Evolutionary conservation across 2,113 vertebrate species (phyloP), one percentile per base, ranked within the genome.

Genomic region (Corapipo altera): DNA sequence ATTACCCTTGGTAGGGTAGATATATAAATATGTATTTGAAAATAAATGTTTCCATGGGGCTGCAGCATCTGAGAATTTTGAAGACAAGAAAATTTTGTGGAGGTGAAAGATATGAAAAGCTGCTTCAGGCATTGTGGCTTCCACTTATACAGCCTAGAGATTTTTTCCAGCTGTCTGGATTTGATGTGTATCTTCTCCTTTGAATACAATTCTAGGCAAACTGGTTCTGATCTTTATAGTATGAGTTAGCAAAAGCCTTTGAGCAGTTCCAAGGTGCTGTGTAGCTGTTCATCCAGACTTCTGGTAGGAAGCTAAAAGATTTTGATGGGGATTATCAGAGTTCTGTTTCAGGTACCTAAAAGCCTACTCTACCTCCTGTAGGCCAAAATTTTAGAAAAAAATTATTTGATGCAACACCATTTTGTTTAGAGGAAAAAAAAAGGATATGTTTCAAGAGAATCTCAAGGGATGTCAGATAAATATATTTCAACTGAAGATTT

Each of bases 91-190:
- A 44, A n/a, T 88, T 85, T 87, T 44, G 33, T 55, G 55, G 89
- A 94, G 55, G 74, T 94, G 81, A 90, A 94, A 88, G 67, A 85
- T 74, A 76, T 62, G 58, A 85, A 84, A 96, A 88, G 13, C 39
- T 90, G 75, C 92, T 96, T 93, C 88, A 67, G 74, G 90, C 85
- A 71, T 70, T 90, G 75, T 67, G 72, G 43, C 78, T 93, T 92
- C 48, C 57, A 77, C 24, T 88, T 74, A 41, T 10, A 59, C 8
- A 80, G 82, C 64, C 69, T 67, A 28, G 46, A 83, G 59, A 66
- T 39, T 76, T 88, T 95, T 91, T 82, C 55, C 66, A 91, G 85
- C 74, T 85, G n/a, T 74, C 72, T 90, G 67, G 51, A 74, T 83
- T 92, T 88, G 67, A 93, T 85, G 59, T 48, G 22, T 70, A 94